Evolutionary conservation across 1,140 invertebrate species (phyloP), one percentile per base, ranked within the genome.

Genomic region (Daktulosphaira vitifoliae): DNA sequence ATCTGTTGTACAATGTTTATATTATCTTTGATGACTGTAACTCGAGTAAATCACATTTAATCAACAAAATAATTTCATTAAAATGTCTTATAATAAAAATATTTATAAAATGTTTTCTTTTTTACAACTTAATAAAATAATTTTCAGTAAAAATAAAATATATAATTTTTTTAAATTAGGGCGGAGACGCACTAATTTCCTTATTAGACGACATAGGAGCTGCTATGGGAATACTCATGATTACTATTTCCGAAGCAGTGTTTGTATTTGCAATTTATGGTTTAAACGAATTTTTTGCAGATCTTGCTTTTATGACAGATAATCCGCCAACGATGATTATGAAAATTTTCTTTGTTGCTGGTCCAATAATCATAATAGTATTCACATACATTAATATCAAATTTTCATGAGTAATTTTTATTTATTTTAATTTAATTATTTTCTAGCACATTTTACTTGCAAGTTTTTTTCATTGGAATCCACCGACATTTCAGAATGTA

Each of bases 191-290:
- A n/a, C 3, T 59, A 11, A 59, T 59, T 25, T 29, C 54, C 6
- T 5, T 59, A 11, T 26, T 59, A n/a, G 54, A 59, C 7, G 54
- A 59, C 16, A 44, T 59, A 26, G 54, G 54, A 44, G 23, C 54
- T 26, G 23, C 54, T 3, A 59, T 59, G 54, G 54, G 54, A 26
- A 59, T 59, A 59, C 23, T 59, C 1, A 44, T 44, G 23, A 59
- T 59, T 3, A 59, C 54, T 4, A 59, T 23, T 44, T 59, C 33
- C 16, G 54, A 59, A 44, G 23, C 25, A 7, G 44, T 59, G 44
- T 18, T 59, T 22, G 13, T 59, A 46, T 59, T 59, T 3, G 20
- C 37, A 8, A 20, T 59, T 44, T 59, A 59, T 7, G 54, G 54
- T 1, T 25, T 44, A 2, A 44, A 26, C 16, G 54, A 59, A 26